Evolutionary conservation across 1,140 invertebrate species (phyloP), one percentile per base, ranked within the genome.

Genomic region (Phortica variegata): DNA sequence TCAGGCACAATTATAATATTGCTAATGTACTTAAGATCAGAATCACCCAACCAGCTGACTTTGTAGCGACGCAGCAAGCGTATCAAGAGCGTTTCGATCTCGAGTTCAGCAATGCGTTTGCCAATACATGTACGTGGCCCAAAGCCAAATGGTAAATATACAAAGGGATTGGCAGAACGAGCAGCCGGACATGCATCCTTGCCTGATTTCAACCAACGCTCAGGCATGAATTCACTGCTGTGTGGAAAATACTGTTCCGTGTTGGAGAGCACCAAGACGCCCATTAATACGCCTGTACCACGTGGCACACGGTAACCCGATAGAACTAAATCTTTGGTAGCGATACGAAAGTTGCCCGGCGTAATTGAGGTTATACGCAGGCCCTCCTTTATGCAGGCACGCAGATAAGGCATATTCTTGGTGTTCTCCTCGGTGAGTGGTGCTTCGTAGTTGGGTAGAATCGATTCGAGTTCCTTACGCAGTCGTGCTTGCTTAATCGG

Each of bases 281-380:
- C 59, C 66, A 71, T 71, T 0, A 65, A 21, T 0, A 71, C 49
- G 4, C 60, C 66, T 0, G 68, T 71, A 60, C 90, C 90, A 79
- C 90, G 89, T 3, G 92, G 92, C 51, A 95, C 84, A 41, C 82
- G 79, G 63, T 91, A 95, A 26, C 89, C 90, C 21, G 83, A 83
- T 31, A 95, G 83, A 13, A 88, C 77, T 0, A 88, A 80, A 60
- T 93, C 87, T 39, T 84, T 83, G 41, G 86, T 84, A 46, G 89
- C 81, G 47, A 87, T 85, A 48, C 92, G 80, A 13, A 87, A 87
- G 59, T 93, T 89, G 23, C 90, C 90, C 36, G 91, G 83, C 13
- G 91, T 90, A 3, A 93, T 89, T 6, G 91, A 90, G 73, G 87
- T 89, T 70, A 95, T 83, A 69, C 89, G 80, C 10, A 93, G 80